Conservation (phyloP, 2,888 invertebrate species). For the Drosophila rubida region DNA sequence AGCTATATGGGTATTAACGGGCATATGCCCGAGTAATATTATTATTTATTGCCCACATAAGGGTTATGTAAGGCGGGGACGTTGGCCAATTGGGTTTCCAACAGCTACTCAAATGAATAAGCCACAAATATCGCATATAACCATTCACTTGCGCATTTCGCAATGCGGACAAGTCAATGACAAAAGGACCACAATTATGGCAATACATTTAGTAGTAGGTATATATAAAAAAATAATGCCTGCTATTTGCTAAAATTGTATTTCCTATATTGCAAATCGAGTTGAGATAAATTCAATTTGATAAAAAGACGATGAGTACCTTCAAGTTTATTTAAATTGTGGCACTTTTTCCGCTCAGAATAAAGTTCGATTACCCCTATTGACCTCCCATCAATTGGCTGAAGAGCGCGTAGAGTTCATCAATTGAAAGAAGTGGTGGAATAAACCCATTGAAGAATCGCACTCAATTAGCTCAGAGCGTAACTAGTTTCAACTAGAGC, state of each 20-base stretch:
- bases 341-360: not conserved
- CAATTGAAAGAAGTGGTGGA: conserved; percentile 34
- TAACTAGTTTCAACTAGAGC: conserved; percentile 37
- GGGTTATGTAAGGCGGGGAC: not conserved
- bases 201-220: not conserved
- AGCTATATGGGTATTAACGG: conserved; percentile 4
- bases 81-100: not conserved
- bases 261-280: no score
- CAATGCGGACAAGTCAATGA: not conserved
- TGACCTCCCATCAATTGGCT: conserved; percentile 60
- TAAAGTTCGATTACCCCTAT: conserved; percentile 35
- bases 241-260: no score
- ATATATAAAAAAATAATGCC: no score
- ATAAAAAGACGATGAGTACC: no score
- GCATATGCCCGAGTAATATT: conserved; percentile 9
- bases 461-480: conserved; percentile 46
- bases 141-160: not conserved
- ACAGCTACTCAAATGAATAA: conserved; percentile 18
- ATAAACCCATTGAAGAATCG: conserved; percentile 13
- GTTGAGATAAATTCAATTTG: no score
- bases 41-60: conserved; percentile 17
- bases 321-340: not conserved
- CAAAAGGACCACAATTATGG: not conserved
- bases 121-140: not conserved
- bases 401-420: not conserved